Evolutionary conservation across 1,140 invertebrate genomes (phyloP).

Genomic region (Bombus impatiens): DNA sequence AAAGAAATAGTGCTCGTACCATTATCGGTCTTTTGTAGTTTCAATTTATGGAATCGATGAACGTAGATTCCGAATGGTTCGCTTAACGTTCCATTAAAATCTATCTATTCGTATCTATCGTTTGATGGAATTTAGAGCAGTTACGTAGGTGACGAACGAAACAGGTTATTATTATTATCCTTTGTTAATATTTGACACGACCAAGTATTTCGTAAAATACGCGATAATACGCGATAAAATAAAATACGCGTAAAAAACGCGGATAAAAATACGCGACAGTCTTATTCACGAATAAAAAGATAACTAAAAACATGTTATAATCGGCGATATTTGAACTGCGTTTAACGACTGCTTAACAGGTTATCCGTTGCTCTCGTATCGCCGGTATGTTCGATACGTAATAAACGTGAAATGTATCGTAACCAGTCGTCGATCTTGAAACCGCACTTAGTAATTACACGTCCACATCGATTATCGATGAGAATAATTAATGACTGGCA

Average conservation of each 20-base stretch:
- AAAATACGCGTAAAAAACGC: no score
- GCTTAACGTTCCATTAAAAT: no score
- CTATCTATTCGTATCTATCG: no score
- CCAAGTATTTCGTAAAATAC: neutral
- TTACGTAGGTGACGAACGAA: neutral
- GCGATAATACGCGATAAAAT: no score
- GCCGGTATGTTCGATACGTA: neutral
- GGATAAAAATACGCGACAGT: neutral
- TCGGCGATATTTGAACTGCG: neutral
- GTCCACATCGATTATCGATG: slow-evolving; percentile 25
- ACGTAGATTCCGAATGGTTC: no score
- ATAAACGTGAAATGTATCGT: slow-evolving; percentile 25
- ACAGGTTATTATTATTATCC: neutral
- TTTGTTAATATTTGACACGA: neutral
- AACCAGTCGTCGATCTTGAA: neutral
- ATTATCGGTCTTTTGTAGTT: no score
- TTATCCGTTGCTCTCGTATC: neutral
- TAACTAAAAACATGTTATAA: neutral
- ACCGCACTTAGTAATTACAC: slow-evolving; percentile 27
- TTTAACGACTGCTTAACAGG: neutral
- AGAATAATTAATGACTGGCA: slow-evolving; percentile 44
- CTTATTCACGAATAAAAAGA: neutral
- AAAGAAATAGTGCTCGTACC: no score
- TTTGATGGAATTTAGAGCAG: no score
- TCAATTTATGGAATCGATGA: no score